Conservation (phyloP, 1,140 invertebrate species). For the Ceratina australensis region DNA sequence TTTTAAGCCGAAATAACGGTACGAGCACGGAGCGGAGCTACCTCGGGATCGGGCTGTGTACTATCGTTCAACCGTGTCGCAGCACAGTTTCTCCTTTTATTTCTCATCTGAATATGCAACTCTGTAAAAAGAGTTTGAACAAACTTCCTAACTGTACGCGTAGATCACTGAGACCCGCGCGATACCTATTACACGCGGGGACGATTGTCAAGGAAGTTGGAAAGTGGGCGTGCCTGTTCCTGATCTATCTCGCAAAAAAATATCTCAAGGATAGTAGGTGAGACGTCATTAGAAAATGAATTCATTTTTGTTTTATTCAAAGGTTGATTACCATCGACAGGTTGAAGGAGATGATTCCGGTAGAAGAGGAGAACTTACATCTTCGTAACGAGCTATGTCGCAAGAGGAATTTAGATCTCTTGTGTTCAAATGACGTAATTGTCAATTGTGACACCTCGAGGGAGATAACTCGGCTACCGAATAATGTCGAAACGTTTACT, state of each 20-base stretch:
- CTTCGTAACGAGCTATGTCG: too few relatives aligned
- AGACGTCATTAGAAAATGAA: too few relatives aligned
- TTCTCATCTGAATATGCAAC: background rate
- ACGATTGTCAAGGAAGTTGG: constrained; percentile 70
- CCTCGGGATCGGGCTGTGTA: constrained; percentile 47
- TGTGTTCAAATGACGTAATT: too few relatives aligned
- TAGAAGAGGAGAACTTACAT: too few relatives aligned
- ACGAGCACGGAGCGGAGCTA: constrained; percentile 38
- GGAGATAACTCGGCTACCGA: too few relatives aligned
- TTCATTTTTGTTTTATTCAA: too few relatives aligned
- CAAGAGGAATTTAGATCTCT: background rate
- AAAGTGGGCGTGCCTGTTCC: constrained; percentile 71
- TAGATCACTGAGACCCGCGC: background rate
- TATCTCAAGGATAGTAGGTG: constrained; percentile 48
- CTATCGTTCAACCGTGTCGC: constrained; percentile 49
- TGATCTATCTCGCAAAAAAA: constrained; percentile 65
- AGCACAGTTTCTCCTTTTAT: constrained; percentile 40
- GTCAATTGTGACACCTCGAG: background rate
- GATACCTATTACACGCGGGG: constrained; percentile 37
- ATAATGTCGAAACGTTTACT: too few relatives aligned
- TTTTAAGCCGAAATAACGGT: constrained; percentile 72
- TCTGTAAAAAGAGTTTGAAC: background rate
- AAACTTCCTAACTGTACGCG: background rate
- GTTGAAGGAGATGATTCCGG: too few relatives aligned
- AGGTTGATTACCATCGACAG: too few relatives aligned